Base-by-base conservation (phyloP, 2,113 vertebrate species). In the Indicator indicator region DNA sequence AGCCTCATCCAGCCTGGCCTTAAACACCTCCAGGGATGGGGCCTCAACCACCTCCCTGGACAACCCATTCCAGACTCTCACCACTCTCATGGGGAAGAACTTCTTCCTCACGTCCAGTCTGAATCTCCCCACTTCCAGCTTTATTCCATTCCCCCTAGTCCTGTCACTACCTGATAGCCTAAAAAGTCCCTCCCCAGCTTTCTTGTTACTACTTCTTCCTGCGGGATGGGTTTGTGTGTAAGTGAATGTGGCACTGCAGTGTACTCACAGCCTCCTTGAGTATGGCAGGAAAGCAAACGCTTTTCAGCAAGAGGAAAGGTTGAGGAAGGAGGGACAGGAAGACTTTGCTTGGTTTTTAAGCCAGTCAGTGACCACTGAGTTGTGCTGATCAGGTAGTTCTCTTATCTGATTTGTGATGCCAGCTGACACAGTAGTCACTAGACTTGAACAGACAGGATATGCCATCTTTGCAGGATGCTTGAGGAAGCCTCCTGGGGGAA, bases 361-460 rank as follows among this genome's bases (percentile, higher is more conserved):
- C 33, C 28, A 40, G 14, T 56, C 27, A 15, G 1, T 27, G 50
- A 19, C 9, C 2, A 5, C 21, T 12, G 28, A 75, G 8, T 62
- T 90, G 12, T 60, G 16, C 24, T 83, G 33, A 28, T 15, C 13
- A 44, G 30, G 19, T 42, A 19, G 24, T 30, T 84, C 28, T 44
- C 8, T 5, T 11, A 36, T 8, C 36, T 36, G 36, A 36, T 36
- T 59, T 93, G 69, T 70, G 55, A 62, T 59, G 84, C 64, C 52
- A 40, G 62, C 94, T 79, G 80, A 64, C 63, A 44, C 73, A 87
- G 62, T 62, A 70, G 46, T 88, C 27, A 5, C n/a, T 73, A 74
- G 74, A 77, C 89, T 95, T 93, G 94, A 91, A 79, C 30, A 93
- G 92, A 70, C 48, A 65, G 1, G 9, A 27, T 94, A 28, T n/a